Evolutionary conservation across 2,888 invertebrate genomes (phyloP), one percentile per base, ranked within the genome.

Genomic region (Pollenia angustigena): DNA sequence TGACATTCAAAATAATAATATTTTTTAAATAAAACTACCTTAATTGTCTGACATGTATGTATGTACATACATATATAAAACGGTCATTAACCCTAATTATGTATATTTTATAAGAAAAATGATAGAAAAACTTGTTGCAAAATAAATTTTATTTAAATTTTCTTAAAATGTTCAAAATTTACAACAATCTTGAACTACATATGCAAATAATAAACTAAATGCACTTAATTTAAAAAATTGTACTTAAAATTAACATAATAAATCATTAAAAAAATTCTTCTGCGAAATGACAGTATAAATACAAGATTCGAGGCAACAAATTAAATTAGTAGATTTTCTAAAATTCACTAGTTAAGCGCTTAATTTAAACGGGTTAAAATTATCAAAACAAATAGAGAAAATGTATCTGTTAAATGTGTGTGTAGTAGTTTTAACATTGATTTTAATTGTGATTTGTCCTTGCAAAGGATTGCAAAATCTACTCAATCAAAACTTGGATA

Each of bases 1-100:
- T 87, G 87, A 87, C 88, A 88, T 83, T 88, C 85, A 88, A 76
- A 78, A 60, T 32, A 11, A 14, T 62, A 52, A 62, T n/a, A n/a
- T n/a, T 58, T 40, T 2, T 12, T 56, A 64, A 56, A 56, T 11
- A 14, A 48, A 58, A 60, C 11, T n/a, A 42, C 23, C 69, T 54
- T 68, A 75, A 74, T 58, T 71, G 58, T 56, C 46, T 48, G 32
- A 32, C 32, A 32, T 32, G 32, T 32, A 0, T 32, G 32, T 50
- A 23, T 16, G 7, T 52, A 32, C 3, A 3, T 32, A 4, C 3
- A 18, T 54, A 42, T 16, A 4, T 52, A 18, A 52, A 58, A 40
- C n/a, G 79, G 72, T 54, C 79, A 58, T 84, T 84, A 60, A 79
- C 79, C 84, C 40, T 4, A 74, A 60, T 79, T 60, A n/a, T 50